These are phyloP conservation scores for Drosophila austrosaltans DNA, from an alignment of 2,888 invertebrate genomes.

Conservation along the genomic window DNA sequence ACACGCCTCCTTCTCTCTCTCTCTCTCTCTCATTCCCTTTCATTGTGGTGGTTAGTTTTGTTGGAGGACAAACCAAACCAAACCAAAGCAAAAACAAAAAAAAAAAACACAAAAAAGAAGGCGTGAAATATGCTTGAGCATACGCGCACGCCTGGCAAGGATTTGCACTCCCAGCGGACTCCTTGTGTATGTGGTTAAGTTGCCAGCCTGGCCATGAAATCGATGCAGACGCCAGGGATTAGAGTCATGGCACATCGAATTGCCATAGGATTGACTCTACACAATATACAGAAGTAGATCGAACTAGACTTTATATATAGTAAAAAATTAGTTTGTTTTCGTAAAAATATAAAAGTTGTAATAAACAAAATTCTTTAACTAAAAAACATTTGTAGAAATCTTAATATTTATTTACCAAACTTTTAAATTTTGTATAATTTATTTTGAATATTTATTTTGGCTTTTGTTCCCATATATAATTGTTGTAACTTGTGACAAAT, in stretches of 20 bases:
- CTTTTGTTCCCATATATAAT: conserved; percentile 14
- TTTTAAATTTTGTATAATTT: not conserved
- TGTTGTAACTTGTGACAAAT: conserved; percentile 39
- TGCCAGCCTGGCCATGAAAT: conserved; percentile 63
- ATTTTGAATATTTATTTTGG: too few species aligned
- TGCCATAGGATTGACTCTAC: conserved; percentile 12
- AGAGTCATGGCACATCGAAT: conserved; percentile 51
- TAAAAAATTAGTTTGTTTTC: too few species aligned
- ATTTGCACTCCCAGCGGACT: conserved; percentile 36
- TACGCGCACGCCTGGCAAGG: conserved; percentile 60
- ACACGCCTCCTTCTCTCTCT: conserved; percentile 9
- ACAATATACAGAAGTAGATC: too few species aligned
- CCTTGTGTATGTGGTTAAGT: conserved; percentile 28
- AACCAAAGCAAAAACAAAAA: conserved; percentile 19
- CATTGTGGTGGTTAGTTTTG: conserved; percentile 53
- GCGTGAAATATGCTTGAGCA: conserved; percentile 75
- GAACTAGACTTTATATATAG: too few species aligned
- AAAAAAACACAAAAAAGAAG: conserved; percentile 60
- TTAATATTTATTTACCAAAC: too few species aligned
- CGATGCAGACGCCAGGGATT: conserved; percentile 60
- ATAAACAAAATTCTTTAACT: not conserved
- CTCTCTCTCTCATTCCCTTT: too few species aligned
- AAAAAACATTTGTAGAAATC: too few species aligned
- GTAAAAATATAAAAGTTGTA: too few species aligned
- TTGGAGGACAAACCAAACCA: not conserved